These are phyloP conservation scores for Oceanodroma tethys DNA, from an alignment of 2,113 vertebrate genomes.

Conservation along the genomic window DNA sequence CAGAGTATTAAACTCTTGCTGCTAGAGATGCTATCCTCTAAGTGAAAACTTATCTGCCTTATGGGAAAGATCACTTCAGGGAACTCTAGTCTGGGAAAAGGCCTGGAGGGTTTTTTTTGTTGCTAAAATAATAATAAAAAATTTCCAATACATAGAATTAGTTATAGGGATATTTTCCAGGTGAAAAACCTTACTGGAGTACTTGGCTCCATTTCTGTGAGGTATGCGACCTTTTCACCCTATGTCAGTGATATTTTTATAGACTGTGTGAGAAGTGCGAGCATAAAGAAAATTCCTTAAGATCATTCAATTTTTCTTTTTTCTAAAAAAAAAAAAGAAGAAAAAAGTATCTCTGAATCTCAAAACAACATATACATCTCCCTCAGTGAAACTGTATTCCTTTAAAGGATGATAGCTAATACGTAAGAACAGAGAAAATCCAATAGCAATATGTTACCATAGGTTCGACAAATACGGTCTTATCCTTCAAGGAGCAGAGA, in stretches of 20 bases:
- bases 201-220: conserved; percentile 34
- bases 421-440: not conserved
- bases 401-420: not conserved
- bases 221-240: conserved; percentile 41
- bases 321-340: not conserved
- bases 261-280: conserved; percentile 12
- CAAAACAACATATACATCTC: not conserved
- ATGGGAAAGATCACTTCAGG: conserved; percentile 44
- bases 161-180: conserved; percentile 33
- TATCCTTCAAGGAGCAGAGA: conserved; percentile 4
- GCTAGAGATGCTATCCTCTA: conserved; percentile 51
- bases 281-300: conserved; percentile 37
- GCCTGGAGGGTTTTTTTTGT: not conserved
- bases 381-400: not conserved
- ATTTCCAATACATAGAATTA: not conserved
- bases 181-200: conserved; percentile 27
- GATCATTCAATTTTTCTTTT: not conserved
- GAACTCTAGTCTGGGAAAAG: not conserved
- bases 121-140: conserved; percentile 6
- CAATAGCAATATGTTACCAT: not conserved
- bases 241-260: conserved; percentile 54
- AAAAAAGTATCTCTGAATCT: not conserved
- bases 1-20: conserved; percentile 45
- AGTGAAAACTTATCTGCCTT: conserved; percentile 60
- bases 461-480: not conserved